phyloP scores from a whole-genome alignment of 2,888 invertebrate genomes.

The Eupelmus urozonus region DNA sequence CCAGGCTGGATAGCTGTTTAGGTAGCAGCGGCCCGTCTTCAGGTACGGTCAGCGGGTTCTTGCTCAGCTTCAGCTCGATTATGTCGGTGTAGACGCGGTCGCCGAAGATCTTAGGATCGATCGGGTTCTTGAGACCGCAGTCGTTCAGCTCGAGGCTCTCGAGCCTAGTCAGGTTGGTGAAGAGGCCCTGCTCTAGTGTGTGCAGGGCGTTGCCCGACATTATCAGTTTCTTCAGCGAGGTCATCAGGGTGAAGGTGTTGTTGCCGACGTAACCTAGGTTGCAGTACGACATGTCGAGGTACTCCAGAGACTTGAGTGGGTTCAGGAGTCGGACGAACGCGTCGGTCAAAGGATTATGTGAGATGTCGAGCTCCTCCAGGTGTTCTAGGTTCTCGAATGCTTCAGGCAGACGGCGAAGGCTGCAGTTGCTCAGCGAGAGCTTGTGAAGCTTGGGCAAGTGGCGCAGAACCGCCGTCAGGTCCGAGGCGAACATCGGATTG shows the following conservation, averaged over 20 bases:
- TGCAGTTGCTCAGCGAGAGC: conserved; percentile 84
- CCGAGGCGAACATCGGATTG: conserved; percentile 84
- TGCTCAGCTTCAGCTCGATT: conserved; percentile 83
- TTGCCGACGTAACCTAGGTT: conserved; percentile 83
- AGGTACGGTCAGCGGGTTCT: conserved; percentile 83
- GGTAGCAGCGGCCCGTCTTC: conserved; percentile 81
- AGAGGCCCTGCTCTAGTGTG: conserved; percentile 83
- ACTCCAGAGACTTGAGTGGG: conserved; percentile 83
- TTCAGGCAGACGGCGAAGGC: conserved; percentile 82
- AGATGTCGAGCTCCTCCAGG: conserved; percentile 84
- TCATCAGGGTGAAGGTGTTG: conserved; percentile 84
- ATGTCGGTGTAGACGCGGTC: conserved; percentile 83
- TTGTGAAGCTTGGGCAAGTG: conserved; percentile 83
- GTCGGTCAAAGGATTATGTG: conserved; percentile 84
- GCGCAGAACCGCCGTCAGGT: conserved; percentile 82
- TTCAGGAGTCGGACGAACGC: conserved; percentile 83
- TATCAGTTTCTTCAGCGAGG: conserved; percentile 82
- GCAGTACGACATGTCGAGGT: conserved; percentile 86
- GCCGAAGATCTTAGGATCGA: conserved; percentile 84
- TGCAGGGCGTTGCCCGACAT: conserved; percentile 84
- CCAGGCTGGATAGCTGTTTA: conserved; percentile 82
- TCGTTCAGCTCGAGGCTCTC: conserved; percentile 84
- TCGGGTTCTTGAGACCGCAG: conserved; percentile 82
- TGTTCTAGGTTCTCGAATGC: conserved; percentile 84
- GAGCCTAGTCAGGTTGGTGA: conserved; percentile 83